Percentiles rank a stretch among this genome's conserved stretches.
Evolutionary conservation across 2,797 vertebrate genomes (phyloP).

Genomic region (Rhincodon typus): DNA sequence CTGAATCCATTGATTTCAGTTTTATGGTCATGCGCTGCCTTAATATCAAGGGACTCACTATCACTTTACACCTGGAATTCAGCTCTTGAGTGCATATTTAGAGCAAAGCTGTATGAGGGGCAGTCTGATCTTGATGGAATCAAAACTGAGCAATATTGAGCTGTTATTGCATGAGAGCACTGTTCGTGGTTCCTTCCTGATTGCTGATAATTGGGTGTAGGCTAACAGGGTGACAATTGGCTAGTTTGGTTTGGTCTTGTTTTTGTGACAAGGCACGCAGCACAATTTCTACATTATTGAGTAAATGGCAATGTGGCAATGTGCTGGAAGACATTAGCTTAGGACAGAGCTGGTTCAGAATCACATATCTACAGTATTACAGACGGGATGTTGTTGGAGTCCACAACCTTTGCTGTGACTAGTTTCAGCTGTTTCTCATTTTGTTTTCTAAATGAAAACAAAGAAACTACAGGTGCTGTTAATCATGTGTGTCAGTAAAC

Average conservation of each 20-base stretch:
- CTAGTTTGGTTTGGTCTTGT: not conserved
- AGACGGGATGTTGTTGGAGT: not conserved
- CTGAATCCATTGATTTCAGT: not conserved
- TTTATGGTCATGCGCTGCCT: not conserved
- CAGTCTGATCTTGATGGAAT: not conserved
- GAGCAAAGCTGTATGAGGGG: not conserved
- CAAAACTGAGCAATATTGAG: not conserved
- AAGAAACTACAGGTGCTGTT: slow-evolving; percentile 28
- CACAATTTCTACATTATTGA: not conserved
- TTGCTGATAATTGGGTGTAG: not conserved
- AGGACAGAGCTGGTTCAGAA: not conserved
- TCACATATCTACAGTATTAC: not conserved
- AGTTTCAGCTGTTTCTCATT: slow-evolving; percentile 30
- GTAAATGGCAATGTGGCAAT: not conserved
- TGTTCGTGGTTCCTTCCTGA: not conserved
- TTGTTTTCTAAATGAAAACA: slow-evolving; percentile 22
- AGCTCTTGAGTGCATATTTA: not conserved
- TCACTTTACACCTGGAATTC: not conserved
- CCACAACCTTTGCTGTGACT: slow-evolving; percentile 7
- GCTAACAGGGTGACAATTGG: not conserved
- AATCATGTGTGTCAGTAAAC: slow-evolving; percentile 34
- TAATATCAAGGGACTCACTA: not conserved
- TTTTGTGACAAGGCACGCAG: not conserved
- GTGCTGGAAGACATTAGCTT: not conserved
- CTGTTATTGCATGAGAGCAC: not conserved